Base-by-base conservation (phyloP, 2,888 invertebrate species). In the Lamellibrachia columna region DNA sequence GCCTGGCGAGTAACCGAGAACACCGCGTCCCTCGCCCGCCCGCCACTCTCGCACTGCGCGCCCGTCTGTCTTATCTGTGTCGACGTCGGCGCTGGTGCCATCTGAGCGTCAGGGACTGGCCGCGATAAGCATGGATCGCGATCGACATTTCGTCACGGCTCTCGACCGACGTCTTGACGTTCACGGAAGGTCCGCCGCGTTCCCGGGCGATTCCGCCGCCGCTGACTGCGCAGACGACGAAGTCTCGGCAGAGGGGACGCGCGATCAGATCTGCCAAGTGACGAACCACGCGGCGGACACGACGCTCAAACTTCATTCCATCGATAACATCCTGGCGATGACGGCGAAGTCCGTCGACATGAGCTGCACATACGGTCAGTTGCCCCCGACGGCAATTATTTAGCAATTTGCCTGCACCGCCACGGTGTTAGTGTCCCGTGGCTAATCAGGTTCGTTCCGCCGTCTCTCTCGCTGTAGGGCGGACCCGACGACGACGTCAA, bases 51-150 rank as follows among this genome's bases (percentile, higher is more conserved):
- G 75, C 75, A 75, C 15, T 22, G 22, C 75, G 75, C 75, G 75
- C 75, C 75, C 75, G 75, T 75, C 15, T n/a, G 75, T 75, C 75
- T 75, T 75, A 75, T 75, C 75, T 75, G 22, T n/a, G 22, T 75
- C 75, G 75, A 75, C 75, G 75, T 75, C 75, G 75, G 22, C 75
- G 75, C 75, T 75, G 15, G 75, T 75, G 11, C 75, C 75, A 15
- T 75, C 75, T 75, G 22, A 3, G 22, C 75, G 75, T 22, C 22
- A n/a, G 75, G 75, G 75, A 75, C 22, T 22, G 6, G 22, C 22
- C 75, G 75, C 75, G 75, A 75, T 75, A 75, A 75, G 75, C 75
- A 75, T 75, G 75, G 75, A 75, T 22, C 75, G 75, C 22, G 75
- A 75, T 22, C 75, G 75, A 75, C 75, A 75, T n/a, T 75, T 75